These are phyloP conservation scores for Phalacrocorax carbo DNA, from an alignment of 2,113 vertebrate genomes.

Conservation along the genomic window DNA sequence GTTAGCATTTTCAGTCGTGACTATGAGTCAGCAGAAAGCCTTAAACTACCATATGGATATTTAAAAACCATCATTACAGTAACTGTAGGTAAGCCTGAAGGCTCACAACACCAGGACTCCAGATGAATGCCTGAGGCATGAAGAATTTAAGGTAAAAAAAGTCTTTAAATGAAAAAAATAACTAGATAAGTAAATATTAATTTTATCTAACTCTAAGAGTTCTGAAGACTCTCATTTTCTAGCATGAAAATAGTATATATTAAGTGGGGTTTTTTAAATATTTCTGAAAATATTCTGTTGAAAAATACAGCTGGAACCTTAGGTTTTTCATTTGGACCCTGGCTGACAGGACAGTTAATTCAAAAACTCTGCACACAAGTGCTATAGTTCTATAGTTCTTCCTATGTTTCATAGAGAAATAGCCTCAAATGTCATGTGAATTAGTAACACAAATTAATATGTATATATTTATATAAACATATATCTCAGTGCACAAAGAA, in stretches of 20 bases:
- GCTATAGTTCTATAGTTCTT: background rate
- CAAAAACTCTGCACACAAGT: background rate
- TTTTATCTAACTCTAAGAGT: background rate
- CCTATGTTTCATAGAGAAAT: background rate
- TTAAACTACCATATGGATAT: background rate
- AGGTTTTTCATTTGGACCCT: background rate
- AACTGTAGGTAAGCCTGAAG: background rate
- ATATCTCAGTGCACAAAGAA: background rate
- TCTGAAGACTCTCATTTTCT: background rate
- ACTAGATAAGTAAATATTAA: background rate
- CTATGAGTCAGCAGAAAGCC: conserved; percentile 20
- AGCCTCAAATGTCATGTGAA: background rate
- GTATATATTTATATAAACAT: background rate
- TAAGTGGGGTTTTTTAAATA: background rate
- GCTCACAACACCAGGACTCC: background rate
- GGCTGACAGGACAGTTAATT: background rate
- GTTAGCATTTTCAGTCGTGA: background rate
- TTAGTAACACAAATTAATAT: background rate
- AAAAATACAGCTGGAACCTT: background rate
- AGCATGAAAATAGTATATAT: background rate
- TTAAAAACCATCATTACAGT: background rate
- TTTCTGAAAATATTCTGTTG: background rate
- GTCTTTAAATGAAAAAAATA: background rate
- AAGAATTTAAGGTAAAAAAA: background rate
- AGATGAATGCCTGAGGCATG: background rate